These are phyloP conservation scores for Pheosia gnoma DNA, from an alignment of 2,888 invertebrate species.

Conservation along the genomic window DNA sequence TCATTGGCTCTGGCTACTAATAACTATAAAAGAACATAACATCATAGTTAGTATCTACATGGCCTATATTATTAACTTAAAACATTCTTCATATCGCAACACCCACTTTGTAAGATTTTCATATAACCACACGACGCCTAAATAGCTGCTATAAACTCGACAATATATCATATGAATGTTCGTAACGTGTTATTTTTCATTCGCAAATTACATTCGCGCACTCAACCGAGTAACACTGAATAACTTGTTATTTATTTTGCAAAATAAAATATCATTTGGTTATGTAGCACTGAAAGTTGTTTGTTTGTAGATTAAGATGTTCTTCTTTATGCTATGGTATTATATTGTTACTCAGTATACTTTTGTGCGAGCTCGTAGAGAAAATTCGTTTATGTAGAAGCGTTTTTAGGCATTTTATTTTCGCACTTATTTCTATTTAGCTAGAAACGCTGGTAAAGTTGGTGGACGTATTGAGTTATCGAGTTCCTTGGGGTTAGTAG, in stretches of 20 bases:
- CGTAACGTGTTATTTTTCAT: constrained; percentile 62
- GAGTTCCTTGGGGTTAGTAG: too few species aligned
- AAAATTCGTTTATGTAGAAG: too few species aligned
- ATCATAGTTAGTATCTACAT: not conserved
- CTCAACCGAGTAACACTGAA: constrained; percentile 35
- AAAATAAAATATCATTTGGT: constrained; percentile 50
- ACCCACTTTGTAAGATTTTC: constrained; percentile 1
- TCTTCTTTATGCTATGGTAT: constrained; percentile 14
- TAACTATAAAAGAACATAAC: not conserved
- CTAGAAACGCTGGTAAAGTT: too few species aligned
- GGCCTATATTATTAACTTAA: not conserved
- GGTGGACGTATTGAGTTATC: too few species aligned
- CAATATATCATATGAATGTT: constrained; percentile 35
- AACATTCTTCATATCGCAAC: not conserved
- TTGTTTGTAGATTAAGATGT: constrained; percentile 22
- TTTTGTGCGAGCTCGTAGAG: not conserved
- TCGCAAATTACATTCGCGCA: constrained; percentile 66
- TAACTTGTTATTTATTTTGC: constrained; percentile 56
- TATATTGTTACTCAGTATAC: too few species aligned
- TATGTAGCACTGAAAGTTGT: constrained; percentile 46
- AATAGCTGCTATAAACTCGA: constrained; percentile 18
- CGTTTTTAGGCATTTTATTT: too few species aligned
- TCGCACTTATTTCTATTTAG: too few species aligned
- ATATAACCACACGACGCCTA: not conserved
- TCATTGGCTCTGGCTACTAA: too few species aligned